These are phyloP conservation scores for Crocidura indochinensis DNA, from an alignment of 2,797 vertebrate genomes.

Conservation along the genomic window DNA sequence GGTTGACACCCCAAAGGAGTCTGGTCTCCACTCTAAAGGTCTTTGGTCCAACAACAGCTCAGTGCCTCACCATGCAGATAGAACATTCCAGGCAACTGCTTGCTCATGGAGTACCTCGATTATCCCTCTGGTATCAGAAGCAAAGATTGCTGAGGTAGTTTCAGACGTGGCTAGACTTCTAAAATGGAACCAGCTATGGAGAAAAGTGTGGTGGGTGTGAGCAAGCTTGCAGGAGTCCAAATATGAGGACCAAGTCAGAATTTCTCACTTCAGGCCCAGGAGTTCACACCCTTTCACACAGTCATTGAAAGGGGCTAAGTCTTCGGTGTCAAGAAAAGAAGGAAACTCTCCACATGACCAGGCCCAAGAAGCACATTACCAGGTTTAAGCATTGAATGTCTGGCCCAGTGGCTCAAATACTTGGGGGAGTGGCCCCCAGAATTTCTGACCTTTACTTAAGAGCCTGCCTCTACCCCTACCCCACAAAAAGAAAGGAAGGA, in stretches of 20 bases:
- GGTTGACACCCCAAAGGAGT: background rate
- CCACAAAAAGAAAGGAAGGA: too few species aligned
- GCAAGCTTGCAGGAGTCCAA: background rate
- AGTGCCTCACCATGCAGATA: background rate
- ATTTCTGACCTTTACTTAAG: too few species aligned
- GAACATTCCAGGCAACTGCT: background rate
- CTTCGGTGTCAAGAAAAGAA: background rate
- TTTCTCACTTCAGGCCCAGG: background rate
- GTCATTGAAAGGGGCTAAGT: background rate
- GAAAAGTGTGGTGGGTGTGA: background rate
- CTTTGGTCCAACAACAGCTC: background rate
- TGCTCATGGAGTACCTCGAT: background rate
- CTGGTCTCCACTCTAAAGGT: background rate
- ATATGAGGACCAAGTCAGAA: background rate
- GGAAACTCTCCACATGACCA: background rate
- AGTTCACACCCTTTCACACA: too few species aligned
- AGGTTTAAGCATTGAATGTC: too few species aligned
- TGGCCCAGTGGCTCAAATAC: too few species aligned
- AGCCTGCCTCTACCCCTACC: too few species aligned
- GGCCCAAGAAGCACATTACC: background rate
- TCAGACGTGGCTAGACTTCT: background rate
- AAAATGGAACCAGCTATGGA: background rate
- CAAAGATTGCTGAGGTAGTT: background rate
- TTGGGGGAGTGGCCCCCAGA: too few species aligned
- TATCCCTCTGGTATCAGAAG: background rate